phyloP scores from a whole-genome alignment of 2,113 vertebrate species.

The Acrocephalus arundinaceus region DNA sequence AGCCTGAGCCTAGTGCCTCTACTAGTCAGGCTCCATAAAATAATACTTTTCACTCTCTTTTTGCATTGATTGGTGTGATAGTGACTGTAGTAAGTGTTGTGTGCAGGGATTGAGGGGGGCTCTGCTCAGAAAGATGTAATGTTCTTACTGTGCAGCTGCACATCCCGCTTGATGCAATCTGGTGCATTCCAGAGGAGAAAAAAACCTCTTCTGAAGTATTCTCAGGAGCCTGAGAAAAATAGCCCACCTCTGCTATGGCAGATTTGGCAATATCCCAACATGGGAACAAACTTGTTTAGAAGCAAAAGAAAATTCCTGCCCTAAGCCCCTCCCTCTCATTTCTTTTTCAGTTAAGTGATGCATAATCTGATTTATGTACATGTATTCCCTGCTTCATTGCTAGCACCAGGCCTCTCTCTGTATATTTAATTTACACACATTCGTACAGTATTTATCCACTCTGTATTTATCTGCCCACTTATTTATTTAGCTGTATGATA shows the following conservation, averaged over 20 bases:
- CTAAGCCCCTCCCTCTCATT: constrained; percentile 15
- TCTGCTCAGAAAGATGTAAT: not conserved
- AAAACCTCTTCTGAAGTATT: not conserved
- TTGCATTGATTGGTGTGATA: not conserved
- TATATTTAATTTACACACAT: not conserved
- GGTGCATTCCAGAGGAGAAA: constrained; percentile 23
- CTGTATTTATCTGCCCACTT: not conserved
- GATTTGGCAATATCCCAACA: constrained; percentile 10
- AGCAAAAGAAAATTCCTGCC: constrained; percentile 7
- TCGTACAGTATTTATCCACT: not conserved
- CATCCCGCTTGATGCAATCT: constrained; percentile 26
- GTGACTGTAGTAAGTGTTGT: not conserved
- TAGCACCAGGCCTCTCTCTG: not conserved
- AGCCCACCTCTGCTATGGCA: not conserved
- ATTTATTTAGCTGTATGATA: constrained; percentile 9
- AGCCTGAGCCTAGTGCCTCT: not conserved
- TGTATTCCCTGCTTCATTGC: not conserved
- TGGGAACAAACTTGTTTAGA: constrained; percentile 16
- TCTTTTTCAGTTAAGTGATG: constrained; percentile 40
- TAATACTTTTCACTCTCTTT: not conserved
- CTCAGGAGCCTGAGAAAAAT: not conserved
- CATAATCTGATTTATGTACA: not conserved
- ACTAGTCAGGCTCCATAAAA: not conserved
- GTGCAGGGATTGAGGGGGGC: not conserved
- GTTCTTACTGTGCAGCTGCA: not conserved